phyloP scores from a whole-genome alignment of 2,888 invertebrate species.

The Charanyca ferruginea region DNA sequence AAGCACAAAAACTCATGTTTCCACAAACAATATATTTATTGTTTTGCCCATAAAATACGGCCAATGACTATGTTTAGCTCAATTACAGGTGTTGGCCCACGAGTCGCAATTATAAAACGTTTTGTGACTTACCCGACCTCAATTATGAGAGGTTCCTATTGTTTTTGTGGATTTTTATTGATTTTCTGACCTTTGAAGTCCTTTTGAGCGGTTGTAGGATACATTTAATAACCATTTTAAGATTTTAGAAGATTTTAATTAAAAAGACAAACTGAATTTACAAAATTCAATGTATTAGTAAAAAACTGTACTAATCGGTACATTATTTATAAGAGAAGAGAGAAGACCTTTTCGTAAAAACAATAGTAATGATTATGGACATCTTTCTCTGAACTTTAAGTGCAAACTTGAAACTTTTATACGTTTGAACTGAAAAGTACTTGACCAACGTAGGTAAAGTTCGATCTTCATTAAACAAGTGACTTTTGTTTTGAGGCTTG shows the following conservation, averaged over 20 bases:
- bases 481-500: no score
- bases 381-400: no score
- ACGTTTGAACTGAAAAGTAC: no score
- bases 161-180: constrained; percentile 61
- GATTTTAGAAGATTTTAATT: constrained; percentile 16
- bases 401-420: no score
- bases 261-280: constrained; percentile 1
- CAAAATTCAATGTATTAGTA: no score
- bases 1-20: constrained; percentile 41
- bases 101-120: constrained; percentile 76
- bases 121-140: constrained; percentile 74
- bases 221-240: constrained; percentile 19
- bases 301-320: no score
- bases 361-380: no score
- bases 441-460: no score
- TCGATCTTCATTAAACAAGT: no score
- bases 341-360: no score
- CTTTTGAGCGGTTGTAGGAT: constrained; percentile 20
- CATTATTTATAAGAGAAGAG: no score
- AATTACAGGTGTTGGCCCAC: constrained; percentile 70
- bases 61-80: constrained; percentile 76
- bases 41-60: constrained; percentile 68
- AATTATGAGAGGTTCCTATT: constrained; percentile 51
- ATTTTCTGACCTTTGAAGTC: constrained; percentile 49
- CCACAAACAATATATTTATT: constrained; percentile 56